Evolutionary conservation across 1,140 invertebrate genomes (phyloP).

Genomic region (Trachelipus rathkii): DNA sequence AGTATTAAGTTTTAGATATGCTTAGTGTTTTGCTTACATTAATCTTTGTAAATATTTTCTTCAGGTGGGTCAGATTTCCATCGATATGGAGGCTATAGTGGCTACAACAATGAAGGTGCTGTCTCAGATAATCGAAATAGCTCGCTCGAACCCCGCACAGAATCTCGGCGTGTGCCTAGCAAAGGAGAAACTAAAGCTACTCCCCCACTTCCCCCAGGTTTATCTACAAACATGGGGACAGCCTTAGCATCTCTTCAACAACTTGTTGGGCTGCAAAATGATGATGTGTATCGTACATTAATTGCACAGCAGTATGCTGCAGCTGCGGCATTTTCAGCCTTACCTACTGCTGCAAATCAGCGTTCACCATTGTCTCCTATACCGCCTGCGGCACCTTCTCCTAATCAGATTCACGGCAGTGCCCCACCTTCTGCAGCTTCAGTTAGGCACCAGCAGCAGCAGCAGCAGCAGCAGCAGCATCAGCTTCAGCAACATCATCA

Average conservation of each 20-base stretch:
- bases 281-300: conserved; percentile 37
- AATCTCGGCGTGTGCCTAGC: conserved; percentile 37
- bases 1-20: no score
- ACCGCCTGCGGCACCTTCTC: conserved; percentile 25
- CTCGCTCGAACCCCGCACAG: neutral
- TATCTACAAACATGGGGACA: conserved; percentile 30
- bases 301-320: conserved; percentile 41
- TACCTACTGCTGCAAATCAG: conserved; percentile 7
- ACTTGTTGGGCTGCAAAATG: conserved; percentile 30
- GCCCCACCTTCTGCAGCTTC: conserved; percentile 19
- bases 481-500: conserved; percentile 12
- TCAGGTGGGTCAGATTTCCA: neutral
- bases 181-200: conserved; percentile 45
- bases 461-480: neutral
- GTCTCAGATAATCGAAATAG: no score
- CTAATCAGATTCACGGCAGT: conserved; percentile 11
- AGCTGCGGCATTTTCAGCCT: conserved; percentile 17
- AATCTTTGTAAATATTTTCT: neutral
- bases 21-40: neutral
- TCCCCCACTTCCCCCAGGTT: conserved; percentile 38
- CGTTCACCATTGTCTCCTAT: conserved; percentile 18
- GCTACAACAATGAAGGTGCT: neutral
- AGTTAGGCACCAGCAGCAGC: neutral
- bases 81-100: neutral
- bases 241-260: conserved; percentile 41